These are phyloP conservation scores for Tadarida brasiliensis DNA, from an alignment of 2,797 vertebrate genomes.

Conservation along the genomic window DNA sequence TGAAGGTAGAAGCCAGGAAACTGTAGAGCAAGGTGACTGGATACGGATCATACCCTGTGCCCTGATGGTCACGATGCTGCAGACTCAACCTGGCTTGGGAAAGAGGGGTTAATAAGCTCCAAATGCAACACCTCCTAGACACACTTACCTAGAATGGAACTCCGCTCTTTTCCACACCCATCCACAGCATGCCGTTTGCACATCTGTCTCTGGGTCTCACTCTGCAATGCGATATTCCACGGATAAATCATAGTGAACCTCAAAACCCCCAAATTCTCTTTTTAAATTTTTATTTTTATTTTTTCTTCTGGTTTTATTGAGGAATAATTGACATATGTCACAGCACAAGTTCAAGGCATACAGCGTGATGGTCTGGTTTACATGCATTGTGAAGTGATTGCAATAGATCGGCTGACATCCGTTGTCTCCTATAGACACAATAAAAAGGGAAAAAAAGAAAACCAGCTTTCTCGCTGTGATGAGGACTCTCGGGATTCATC, in stretches of 20 bases:
- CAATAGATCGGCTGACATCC: neutral
- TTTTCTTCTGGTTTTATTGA: no score
- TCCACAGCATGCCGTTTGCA: neutral
- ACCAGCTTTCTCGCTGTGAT: neutral
- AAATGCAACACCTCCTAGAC: neutral
- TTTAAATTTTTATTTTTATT: no score
- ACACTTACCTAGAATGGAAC: neutral
- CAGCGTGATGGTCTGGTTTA: no score
- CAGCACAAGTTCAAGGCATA: no score
- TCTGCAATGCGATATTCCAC: neutral
- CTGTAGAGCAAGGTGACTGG: neutral
- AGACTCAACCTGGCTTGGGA: neutral
- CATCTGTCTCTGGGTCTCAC: neutral
- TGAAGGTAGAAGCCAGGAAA: neutral
- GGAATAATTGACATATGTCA: no score
- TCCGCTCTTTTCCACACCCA: neutral
- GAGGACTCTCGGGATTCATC: neutral
- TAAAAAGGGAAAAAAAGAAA: neutral
- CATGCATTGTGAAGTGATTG: no score
- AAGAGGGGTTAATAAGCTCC: neutral
- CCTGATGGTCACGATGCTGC: neutral
- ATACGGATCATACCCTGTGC: neutral
- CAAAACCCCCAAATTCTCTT: neutral
- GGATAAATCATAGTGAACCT: neutral
- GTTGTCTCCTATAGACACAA: neutral